These are phyloP conservation scores for Microcebus jonahi DNA, from an alignment of 2,113 vertebrate genomes.

Conservation along the genomic window DNA sequence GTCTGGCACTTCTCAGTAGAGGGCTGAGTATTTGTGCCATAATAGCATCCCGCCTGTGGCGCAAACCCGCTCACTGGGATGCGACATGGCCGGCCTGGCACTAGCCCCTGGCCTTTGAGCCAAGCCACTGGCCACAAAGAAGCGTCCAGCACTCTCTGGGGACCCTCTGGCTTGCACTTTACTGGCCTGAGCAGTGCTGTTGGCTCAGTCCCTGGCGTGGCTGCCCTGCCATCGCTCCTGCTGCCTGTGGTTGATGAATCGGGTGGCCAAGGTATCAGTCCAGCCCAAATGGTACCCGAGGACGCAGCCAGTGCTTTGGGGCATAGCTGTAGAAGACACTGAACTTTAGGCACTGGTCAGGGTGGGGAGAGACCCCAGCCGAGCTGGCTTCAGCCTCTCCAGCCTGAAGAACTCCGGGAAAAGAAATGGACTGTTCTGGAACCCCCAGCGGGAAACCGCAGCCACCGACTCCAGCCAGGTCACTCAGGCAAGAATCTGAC, in stretches of 20 bases:
- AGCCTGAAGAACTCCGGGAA: background rate
- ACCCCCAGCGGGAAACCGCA: background rate
- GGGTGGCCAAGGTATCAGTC: background rate
- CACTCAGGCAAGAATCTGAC: background rate
- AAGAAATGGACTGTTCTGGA: background rate
- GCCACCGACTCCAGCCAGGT: accelerated
- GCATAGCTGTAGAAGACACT: background rate
- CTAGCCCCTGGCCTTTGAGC: background rate
- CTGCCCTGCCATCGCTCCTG: background rate
- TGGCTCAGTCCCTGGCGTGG: background rate
- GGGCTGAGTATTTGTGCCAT: background rate
- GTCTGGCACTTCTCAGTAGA: background rate
- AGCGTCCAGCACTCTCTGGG: background rate
- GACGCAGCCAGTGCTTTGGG: background rate
- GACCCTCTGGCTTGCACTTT: background rate
- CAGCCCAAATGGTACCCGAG: background rate
- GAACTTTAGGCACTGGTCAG: background rate
- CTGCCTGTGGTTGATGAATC: background rate
- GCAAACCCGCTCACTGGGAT: background rate
- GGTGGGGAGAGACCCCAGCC: background rate
- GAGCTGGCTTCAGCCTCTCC: background rate
- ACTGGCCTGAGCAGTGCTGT: background rate
- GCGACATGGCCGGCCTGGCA: background rate
- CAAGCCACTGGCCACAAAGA: background rate
- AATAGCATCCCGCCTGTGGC: no score